A percentile compares a stretch with the other conserved stretches of the same genome.
Evolutionary conservation across 1,140 invertebrate genomes (phyloP).

Genomic region (Eriocheir sinensis): DNA sequence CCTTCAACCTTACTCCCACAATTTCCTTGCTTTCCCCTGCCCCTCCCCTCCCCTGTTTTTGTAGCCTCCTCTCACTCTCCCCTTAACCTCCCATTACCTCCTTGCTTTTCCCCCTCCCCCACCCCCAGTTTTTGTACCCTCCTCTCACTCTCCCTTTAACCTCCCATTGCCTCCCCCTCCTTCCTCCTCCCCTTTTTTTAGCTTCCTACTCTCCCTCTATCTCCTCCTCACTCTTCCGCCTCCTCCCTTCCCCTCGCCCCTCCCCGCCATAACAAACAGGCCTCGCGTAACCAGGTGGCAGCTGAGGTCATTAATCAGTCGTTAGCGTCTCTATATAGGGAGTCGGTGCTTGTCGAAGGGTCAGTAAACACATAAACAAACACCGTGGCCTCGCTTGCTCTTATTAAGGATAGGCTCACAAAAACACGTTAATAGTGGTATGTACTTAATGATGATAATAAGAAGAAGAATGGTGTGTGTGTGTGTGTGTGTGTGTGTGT

Average conservation of each 20-base stretch:
- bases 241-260: background rate
- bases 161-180: background rate
- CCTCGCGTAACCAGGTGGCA: background rate
- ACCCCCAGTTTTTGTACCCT: no score
- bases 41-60: background rate
- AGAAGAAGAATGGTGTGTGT: no score
- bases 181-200: background rate
- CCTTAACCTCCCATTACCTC: no score
- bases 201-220: no score
- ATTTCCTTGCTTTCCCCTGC: background rate
- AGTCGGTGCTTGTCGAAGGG: background rate
- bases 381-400: no score
- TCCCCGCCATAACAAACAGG: background rate
- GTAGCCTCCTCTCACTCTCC: no score
- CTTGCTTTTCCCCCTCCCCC: no score
- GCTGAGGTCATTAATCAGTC: background rate
- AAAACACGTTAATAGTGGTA: no score
- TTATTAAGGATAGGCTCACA: no score
- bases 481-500: background rate
- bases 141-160: background rate
- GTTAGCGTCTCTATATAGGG: background rate
- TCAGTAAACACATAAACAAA: no score
- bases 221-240: background rate
- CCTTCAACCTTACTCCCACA: no score
- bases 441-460: no score